Evolutionary conservation across 2,797 vertebrate genomes (phyloP), one percentile per base, ranked within the genome.

Genomic region (Lerista edwardsae): DNA sequence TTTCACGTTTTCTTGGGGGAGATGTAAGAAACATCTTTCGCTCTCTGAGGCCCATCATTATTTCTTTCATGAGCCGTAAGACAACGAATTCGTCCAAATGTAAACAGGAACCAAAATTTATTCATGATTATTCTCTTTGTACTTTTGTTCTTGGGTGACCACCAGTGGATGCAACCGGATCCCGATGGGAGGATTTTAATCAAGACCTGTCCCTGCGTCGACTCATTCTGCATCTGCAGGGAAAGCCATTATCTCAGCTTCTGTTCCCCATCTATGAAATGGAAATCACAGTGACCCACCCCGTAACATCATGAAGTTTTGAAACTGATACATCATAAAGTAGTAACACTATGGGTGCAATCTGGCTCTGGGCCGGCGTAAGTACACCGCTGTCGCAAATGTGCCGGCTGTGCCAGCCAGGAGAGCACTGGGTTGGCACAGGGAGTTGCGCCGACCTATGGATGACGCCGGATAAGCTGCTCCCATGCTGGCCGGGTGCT

Each of bases 51-150:
- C 64, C 2, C 55, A 74, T 19, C 6, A 1, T 39, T 12, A 68
- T 9, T 89, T 82, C 84, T 65, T 82, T 72, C 80, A 23, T 6
- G 57, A 75, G 75, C 57, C 47, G 21, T 0, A n/a, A 82, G 2
- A 36, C 6, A 31, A 57, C 17, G 14, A 69, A 80, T n/a, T 41
- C 67, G 39, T 71, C 67, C 65, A 71, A 75, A 85, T 55, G 59
- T 8, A 84, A 73, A 73, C 15, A 84, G 69, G 75, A 44, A 44
- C 19, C 41, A 25, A 51, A 65, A 39, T 81, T 81, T 76, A 71
- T 68, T 75, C 47, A 80, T 80, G 67, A 75, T 36, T 61, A 36
- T 61, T 69, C 73, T 25, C 3, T 61, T 11, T 39, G 25, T 59
- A 59, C 8, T 75, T 80, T 80, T 75, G 29, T 51, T 55, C 34